Conservation (phyloP, 2,113 vertebrate genomes). For the Alethe castanea region DNA sequence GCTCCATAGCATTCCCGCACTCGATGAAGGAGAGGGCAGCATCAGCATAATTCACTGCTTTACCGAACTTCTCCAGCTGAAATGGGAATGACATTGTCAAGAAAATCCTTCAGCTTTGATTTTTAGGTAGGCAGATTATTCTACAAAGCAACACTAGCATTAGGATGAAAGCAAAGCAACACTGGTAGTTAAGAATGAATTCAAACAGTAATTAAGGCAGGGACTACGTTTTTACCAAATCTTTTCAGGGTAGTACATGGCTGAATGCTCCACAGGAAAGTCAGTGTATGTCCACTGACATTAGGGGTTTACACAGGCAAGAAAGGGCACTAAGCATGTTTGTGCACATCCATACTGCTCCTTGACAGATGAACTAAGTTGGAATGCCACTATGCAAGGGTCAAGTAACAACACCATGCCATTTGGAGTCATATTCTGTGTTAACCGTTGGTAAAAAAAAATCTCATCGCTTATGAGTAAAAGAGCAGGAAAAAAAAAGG, state of each 20-base stretch:
- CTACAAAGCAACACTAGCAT: background rate
- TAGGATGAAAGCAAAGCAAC: background rate
- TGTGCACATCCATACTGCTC: background rate
- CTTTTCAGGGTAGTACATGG: background rate
- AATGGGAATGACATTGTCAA: constrained; percentile 57
- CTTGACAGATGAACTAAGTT: background rate
- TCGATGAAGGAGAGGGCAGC: constrained; percentile 97
- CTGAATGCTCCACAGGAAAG: background rate
- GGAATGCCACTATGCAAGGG: background rate
- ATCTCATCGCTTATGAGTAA: constrained; percentile 33
- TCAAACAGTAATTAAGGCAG: background rate
- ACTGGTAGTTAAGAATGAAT: background rate
- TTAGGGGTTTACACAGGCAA: background rate
- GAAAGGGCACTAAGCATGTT: background rate
- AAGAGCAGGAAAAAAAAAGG: constrained; percentile 21
- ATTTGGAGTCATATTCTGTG: background rate
- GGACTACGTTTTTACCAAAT: background rate
- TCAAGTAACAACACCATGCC: background rate
- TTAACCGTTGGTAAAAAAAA: background rate
- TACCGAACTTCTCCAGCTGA: constrained; percentile 95
- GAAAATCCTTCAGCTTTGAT: background rate
- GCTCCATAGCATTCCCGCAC: constrained; percentile 97
- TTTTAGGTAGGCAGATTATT: background rate
- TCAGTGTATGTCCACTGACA: background rate
- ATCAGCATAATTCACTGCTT: constrained; percentile 97